Percentiles rank a stretch among this genome's conserved stretches.
These are phyloP conservation scores for Lethocerus indicus DNA, from an alignment of 1,140 invertebrate genomes.

Conservation along the genomic window DNA sequence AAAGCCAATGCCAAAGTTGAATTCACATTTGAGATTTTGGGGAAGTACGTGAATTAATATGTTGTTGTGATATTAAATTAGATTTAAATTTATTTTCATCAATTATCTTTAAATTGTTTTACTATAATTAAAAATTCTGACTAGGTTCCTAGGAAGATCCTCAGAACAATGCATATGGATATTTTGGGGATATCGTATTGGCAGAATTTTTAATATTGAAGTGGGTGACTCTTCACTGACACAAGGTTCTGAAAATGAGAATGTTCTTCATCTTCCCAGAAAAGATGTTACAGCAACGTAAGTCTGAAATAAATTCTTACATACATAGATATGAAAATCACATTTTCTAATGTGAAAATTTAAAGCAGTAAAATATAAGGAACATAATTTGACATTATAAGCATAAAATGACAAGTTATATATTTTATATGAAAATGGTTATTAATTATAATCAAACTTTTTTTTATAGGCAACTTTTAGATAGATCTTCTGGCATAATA, in stretches of 20 bases:
- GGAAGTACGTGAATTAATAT: not conserved
- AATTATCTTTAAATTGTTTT: too few species aligned
- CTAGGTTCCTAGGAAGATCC: slow-evolving; percentile 1
- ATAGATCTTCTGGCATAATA: not conserved
- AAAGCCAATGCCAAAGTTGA: too few species aligned
- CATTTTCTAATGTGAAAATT: too few species aligned
- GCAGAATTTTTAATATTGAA: slow-evolving; percentile 1
- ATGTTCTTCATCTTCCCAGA: not conserved
- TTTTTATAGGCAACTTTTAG: not conserved
- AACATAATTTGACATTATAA: too few species aligned
- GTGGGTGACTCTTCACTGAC: not conserved
- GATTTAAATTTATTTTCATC: too few species aligned
- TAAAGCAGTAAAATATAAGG: too few species aligned
- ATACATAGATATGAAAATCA: too few species aligned
- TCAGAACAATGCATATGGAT: slow-evolving; percentile 3
- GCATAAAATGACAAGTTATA: not conserved
- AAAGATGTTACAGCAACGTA: slow-evolving; percentile 3
- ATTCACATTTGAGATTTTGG: not conserved
- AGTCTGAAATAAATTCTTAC: too few species aligned
- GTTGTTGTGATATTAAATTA: too few species aligned
- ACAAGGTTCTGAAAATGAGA: not conserved
- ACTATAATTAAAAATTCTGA: too few species aligned
- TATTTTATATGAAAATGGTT: not conserved
- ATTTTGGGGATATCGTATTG: not conserved
- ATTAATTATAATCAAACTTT: not conserved